A percentile compares a stretch with the other conserved stretches of the same genome.
phyloP scores from a whole-genome alignment of 2,113 vertebrate species.

The Meles meles region DNA sequence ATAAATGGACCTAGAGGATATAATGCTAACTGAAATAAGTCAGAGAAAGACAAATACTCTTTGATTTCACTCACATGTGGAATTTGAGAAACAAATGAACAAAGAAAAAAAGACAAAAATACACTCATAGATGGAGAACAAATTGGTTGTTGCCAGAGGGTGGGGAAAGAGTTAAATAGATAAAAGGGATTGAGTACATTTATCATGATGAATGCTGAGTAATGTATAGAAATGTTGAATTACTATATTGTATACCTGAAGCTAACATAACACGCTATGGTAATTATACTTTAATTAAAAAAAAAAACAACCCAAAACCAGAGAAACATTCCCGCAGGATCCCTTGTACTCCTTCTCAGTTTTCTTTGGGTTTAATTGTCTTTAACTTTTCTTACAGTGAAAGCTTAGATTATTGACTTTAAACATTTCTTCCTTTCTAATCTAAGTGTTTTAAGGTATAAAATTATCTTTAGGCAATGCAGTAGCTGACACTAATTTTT shows the following conservation, averaged over 20 bases:
- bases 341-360: neutral
- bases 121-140: neutral
- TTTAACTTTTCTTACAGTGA: neutral
- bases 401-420: slow-evolving; percentile 23
- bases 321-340: neutral
- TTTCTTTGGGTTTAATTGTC: neutral
- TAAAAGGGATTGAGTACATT: neutral
- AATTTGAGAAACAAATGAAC: neutral
- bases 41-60: neutral
- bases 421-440: neutral
- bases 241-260: neutral
- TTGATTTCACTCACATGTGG: neutral
- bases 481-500: neutral
- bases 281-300: neutral
- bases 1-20: neutral
- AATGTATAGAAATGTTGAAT: neutral
- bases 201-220: neutral
- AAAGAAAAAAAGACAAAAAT: neutral
- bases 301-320: neutral
- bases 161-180: neutral
- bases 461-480: neutral
- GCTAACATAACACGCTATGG: neutral
- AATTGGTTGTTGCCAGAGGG: neutral
- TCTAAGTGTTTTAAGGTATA: neutral
- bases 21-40: neutral